Evolutionary conservation across 2,797 vertebrate genomes (phyloP), one percentile per base, ranked within the genome.

Genomic region (Telmatherina bonti): DNA sequence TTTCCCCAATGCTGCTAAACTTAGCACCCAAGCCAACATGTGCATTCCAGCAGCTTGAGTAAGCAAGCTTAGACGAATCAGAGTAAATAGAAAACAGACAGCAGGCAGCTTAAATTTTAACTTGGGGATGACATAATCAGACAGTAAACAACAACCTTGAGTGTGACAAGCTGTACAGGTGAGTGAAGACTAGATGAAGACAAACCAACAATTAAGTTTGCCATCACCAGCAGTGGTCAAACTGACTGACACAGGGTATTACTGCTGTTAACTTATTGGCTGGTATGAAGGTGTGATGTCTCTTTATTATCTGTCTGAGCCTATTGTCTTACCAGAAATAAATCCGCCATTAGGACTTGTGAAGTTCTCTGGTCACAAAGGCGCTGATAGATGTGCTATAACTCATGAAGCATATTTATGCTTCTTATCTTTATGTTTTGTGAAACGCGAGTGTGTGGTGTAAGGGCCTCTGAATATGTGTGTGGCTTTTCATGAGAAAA

Each of bases 31-130:
- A 67, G 69, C 30, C 67, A 59, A 10, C 31, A 22, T 72, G 70
- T 60, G 65, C 86, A 85, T 88, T 85, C 89, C 87, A 72, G 72
- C 82, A 90, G 83, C 79, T 82, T 84, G 74, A 75, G 60, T 70
- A 83, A 88, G 69, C 80, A 75, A 74, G 67, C 53, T 5, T 7
- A 36, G 68, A 58, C 62, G 70, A 81, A 70, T 73, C 72, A 69
- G 71, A 68, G 89, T 59, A 77, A 87, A 88, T 81, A 78, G 29
- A 78, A 64, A 67, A 36, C 76, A 63, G 67, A 70, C 80, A 60
- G 2, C 67, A 8, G 38, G 4, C 73, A 4, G 59, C 56, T 72
- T 61, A 66, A 31, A 60, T 58, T 68, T 45, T 45, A 45, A 45
- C 41, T 3, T 4, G 16, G 38, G 7, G 18, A 45, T 7, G 41